Conservation (phyloP, 2,797 vertebrate species). For the Agapornis canus region DNA sequence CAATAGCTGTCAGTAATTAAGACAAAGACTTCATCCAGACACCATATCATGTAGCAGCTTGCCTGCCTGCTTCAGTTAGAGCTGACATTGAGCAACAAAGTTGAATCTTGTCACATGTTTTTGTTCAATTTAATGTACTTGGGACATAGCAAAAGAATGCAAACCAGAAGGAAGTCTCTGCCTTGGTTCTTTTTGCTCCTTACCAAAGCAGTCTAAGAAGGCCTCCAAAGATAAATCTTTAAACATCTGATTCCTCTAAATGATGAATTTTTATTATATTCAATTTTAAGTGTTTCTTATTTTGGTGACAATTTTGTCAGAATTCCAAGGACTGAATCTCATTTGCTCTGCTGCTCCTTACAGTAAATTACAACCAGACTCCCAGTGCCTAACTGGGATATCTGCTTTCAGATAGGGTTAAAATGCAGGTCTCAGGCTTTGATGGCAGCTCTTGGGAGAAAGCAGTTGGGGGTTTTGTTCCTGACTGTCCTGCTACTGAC, state of each 20-base stretch:
- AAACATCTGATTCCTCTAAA: conserved; percentile 46
- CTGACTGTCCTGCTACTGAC: background rate
- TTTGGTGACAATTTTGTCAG: conserved; percentile 12
- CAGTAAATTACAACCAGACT: background rate
- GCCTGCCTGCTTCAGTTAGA: background rate
- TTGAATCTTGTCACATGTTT: conserved; percentile 40
- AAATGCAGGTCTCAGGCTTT: background rate
- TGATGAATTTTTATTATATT: background rate
- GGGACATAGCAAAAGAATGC: background rate
- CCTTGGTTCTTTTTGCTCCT: background rate
- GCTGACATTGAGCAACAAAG: conserved; percentile 39
- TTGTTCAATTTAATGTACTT: conserved; percentile 36
- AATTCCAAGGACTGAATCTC: conserved; percentile 23
- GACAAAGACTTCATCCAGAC: background rate
- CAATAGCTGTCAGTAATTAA: background rate
- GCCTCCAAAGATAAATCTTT: background rate
- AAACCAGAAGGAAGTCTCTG: conserved; percentile 40
- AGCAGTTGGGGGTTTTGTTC: background rate
- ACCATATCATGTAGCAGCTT: background rate
- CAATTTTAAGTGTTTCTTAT: background rate
- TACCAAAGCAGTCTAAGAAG: background rate
- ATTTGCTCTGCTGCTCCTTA: background rate
- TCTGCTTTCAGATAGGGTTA: background rate
- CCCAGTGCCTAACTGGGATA: background rate
- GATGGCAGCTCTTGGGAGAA: background rate